Evolutionary conservation across 2,113 vertebrate species (phyloP).

Genomic region (Onychostoma macrolepis): DNA sequence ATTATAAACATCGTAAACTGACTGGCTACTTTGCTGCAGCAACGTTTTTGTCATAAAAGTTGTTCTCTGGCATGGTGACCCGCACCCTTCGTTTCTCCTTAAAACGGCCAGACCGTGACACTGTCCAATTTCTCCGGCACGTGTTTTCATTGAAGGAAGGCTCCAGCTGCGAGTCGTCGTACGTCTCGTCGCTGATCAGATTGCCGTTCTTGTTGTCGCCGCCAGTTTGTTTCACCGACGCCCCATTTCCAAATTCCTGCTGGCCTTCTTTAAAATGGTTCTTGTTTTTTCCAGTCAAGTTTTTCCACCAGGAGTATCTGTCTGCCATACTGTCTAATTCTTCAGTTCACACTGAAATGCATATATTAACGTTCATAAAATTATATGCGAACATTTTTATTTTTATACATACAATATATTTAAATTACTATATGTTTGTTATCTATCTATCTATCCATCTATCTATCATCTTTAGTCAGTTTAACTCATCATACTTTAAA

Average conservation of each 20-base stretch:
- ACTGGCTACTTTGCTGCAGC: conserved; percentile 53
- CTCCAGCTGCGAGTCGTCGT: conserved; percentile 62
- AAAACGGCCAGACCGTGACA: conserved; percentile 85
- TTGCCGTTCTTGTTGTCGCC: conserved; percentile 68
- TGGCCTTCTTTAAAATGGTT: conserved; percentile 58
- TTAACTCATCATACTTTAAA: too few species aligned
- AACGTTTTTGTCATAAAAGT: conserved; percentile 72
- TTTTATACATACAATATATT: not conserved
- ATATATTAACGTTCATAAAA: not conserved
- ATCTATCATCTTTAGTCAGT: too few species aligned
- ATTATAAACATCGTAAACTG: not conserved
- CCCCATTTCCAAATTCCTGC: conserved; percentile 50
- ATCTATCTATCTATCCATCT: too few species aligned
- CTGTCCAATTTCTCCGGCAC: conserved; percentile 78
- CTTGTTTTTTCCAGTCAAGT: conserved; percentile 76
- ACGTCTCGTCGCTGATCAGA: conserved; percentile 46
- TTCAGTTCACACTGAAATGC: not conserved
- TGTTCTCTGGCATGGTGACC: conserved; percentile 73
- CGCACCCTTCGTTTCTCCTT: conserved; percentile 83
- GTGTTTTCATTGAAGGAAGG: conserved; percentile 60
- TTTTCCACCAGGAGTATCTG: conserved; percentile 79
- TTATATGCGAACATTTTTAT: not conserved
- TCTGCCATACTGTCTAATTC: conserved; percentile 49
- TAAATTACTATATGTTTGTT: not conserved
- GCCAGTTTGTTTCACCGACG: conserved; percentile 35